A percentile compares a stretch with the other conserved stretches of the same genome.
Conservation (phyloP, 2,888 invertebrate species). For the Aproaerema taeniolella region DNA sequence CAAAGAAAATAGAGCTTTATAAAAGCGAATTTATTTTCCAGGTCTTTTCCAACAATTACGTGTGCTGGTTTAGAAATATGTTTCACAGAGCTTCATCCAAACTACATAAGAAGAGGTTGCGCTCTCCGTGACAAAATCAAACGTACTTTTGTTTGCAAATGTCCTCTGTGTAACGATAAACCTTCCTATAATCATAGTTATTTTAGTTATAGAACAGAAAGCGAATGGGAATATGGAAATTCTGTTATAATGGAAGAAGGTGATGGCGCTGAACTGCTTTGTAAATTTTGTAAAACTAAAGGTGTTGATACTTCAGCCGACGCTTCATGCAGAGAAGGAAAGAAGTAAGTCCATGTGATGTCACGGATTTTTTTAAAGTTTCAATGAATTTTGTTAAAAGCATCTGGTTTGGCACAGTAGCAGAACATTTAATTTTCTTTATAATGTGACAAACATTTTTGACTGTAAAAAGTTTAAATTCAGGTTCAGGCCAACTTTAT, state of each 20-base stretch:
- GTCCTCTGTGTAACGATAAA: slow-evolving; percentile 58
- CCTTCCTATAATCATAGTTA: slow-evolving; percentile 35
- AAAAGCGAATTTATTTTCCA: too few relatives aligned
- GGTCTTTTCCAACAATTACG: too few relatives aligned
- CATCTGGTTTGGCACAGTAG: too few relatives aligned
- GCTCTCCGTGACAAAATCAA: slow-evolving; percentile 36
- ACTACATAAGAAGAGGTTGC: slow-evolving; percentile 53
- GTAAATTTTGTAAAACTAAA: slow-evolving; percentile 49
- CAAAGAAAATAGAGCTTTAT: too few relatives aligned
- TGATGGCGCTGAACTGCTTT: slow-evolving; percentile 36
- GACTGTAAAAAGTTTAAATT: background rate
- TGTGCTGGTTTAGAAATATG: too few relatives aligned
- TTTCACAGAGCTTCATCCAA: slow-evolving; percentile 45
- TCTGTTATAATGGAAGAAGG: slow-evolving; percentile 33
- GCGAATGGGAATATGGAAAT: slow-evolving; percentile 56
- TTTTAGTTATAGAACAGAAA: slow-evolving; percentile 41
- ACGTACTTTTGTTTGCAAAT: slow-evolving; percentile 55
- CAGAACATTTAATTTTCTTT: background rate
- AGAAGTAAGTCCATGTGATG: slow-evolving; percentile 33
- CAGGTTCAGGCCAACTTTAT: slow-evolving; percentile 8
- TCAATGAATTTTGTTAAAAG: slow-evolving; percentile 2
- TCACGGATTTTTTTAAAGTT: too few relatives aligned
- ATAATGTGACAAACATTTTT: too few relatives aligned
- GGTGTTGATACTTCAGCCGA: slow-evolving; percentile 33
- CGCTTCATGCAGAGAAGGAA: slow-evolving; percentile 39